Evolutionary conservation across 2,797 vertebrate species (phyloP).

Genomic region (Ambastaia sidthimunki): DNA sequence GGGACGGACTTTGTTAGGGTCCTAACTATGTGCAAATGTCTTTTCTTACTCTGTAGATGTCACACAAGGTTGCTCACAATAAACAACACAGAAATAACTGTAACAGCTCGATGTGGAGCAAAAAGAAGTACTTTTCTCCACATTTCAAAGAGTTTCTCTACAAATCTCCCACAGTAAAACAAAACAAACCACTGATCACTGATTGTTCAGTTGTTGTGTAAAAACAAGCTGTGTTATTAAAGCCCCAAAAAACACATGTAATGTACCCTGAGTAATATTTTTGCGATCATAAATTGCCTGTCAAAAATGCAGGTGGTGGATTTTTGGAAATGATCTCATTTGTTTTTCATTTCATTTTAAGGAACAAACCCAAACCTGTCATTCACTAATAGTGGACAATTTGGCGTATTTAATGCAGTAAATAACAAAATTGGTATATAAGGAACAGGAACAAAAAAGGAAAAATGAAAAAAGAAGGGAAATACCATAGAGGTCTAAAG

Average conservation of each 20-base stretch:
- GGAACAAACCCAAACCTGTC: slow-evolving; percentile 1
- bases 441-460: background rate
- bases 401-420: background rate
- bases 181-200: background rate
- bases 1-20: background rate
- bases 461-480: background rate
- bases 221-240: background rate
- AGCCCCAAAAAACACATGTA: slow-evolving; percentile 5
- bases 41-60: slow-evolving; percentile 42
- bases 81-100: slow-evolving; percentile 23
- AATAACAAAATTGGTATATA: background rate
- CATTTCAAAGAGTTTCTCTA: slow-evolving; percentile 5
- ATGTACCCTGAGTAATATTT: background rate
- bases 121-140: slow-evolving; percentile 19
- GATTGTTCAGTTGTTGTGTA: slow-evolving; percentile 7
- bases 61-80: slow-evolving; percentile 28
- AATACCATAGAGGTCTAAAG: background rate
- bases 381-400: too few species aligned
- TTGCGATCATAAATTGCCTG: background rate
- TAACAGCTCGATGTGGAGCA: slow-evolving; percentile 29
- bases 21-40: slow-evolving; percentile 39
- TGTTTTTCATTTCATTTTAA: background rate
- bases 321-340: slow-evolving; percentile 29
- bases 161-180: slow-evolving; percentile 23
- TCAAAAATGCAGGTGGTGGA: slow-evolving; percentile 5